phyloP scores from a whole-genome alignment of 2,797 vertebrate species.

The Gobio occitaniae region DNA sequence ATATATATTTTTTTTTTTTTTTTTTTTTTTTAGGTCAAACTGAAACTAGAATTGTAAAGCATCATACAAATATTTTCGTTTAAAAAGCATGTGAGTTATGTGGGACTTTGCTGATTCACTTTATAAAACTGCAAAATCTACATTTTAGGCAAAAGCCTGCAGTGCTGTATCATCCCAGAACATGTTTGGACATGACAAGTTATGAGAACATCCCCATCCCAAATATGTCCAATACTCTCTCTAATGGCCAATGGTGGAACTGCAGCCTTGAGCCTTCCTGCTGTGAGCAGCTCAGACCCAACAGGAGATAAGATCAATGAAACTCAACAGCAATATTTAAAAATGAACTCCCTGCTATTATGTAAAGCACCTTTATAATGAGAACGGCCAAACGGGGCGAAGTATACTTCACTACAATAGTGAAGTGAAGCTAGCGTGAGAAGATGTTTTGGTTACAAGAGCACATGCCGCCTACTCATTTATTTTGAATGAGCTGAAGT shows the following conservation, averaged over 20 bases:
- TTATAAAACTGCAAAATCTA: background rate
- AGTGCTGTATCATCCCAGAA: background rate
- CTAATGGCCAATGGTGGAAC: slow-evolving; percentile 35
- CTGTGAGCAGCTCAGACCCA: background rate
- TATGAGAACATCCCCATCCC: slow-evolving; percentile 16
- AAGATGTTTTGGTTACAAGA: slow-evolving; percentile 35
- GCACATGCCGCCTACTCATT: slow-evolving; percentile 23
- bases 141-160: background rate
- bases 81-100: background rate
- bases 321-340: background rate
- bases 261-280: background rate
- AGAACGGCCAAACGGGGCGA: background rate
- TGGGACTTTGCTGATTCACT: background rate
- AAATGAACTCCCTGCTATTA: background rate
- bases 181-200: slow-evolving; percentile 23
- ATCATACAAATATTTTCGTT: background rate
- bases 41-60: background rate
- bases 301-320: slow-evolving; percentile 3
- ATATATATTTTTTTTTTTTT: background rate
- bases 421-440: slow-evolving; percentile 31
- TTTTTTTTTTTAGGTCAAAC: background rate
- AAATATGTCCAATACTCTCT: slow-evolving; percentile 10
- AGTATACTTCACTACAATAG: background rate
- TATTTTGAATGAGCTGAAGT: slow-evolving; percentile 30
- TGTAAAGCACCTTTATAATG: background rate